Evolutionary conservation across 1,140 invertebrate species (phyloP), one percentile per base, ranked within the genome.

Genomic region (Lepidurus arcticus): DNA sequence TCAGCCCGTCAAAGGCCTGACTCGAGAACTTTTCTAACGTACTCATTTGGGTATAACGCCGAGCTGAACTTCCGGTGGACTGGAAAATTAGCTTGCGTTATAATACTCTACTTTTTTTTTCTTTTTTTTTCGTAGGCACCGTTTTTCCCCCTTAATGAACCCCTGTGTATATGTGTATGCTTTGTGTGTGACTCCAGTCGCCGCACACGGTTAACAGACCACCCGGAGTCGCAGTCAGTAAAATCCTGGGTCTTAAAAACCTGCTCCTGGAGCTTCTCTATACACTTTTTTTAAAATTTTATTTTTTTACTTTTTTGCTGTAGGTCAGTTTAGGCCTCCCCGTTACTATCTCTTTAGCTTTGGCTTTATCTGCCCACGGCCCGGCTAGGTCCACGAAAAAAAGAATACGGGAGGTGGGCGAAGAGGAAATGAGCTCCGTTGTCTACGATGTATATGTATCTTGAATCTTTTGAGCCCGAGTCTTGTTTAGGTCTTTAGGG

Each of bases 11-110:
- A 65, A n/a, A 13, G 21, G 53, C 53, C 53, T 21, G 53, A 34
- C 34, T 65, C 53, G 21, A 65, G 21, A 65, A 65, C 9, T 21
- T 65, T 65, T 13, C 53, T 65, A 9, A 65, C 53, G 13, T 16
- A 65, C 53, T 65, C 53, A 65, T 65, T 65, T 65, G 53, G 53
- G 53, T 65, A 65, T 65, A 65, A 65, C 21, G 53, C 53, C 53
- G 21, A 65, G 21, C 53, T 65, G 53, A 13, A 21, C 21, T 65
- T 65, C 53, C 53, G 53, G 53, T 65, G 53, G 53, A 65, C 53
- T 65, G 13, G 53, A 65, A 65, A 65, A 65, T 65, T 65, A 34
- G 34, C 34, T 34, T 65, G 16, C 21, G 45, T n/a, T 21, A 13
- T n/a, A 65, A 21, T 65, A n/a, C 16, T 65, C 6, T 65, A 5